Percentiles rank a stretch among this genome's conserved stretches.
phyloP scores from a whole-genome alignment of 2,888 invertebrate genomes.

The Pantelozetes paolii region DNA sequence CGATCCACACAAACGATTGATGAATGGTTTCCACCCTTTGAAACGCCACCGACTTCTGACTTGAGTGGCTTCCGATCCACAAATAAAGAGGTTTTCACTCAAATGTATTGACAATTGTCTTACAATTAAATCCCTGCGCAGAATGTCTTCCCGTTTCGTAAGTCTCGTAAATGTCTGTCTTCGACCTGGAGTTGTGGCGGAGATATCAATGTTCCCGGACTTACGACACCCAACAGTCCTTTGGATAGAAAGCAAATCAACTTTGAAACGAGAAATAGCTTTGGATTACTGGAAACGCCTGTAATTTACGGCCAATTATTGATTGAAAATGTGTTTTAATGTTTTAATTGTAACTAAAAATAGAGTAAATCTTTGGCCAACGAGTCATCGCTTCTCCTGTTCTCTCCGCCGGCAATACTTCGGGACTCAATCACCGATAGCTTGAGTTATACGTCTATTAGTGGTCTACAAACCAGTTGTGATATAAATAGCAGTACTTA shows the following conservation, averaged over 20 bases:
- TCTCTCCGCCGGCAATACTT: slow-evolving; percentile 34
- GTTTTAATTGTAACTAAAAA: not conserved
- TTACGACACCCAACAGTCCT: slow-evolving; percentile 31
- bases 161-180: slow-evolving; percentile 45
- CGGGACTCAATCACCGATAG: not conserved
- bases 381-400: slow-evolving; percentile 14
- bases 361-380: slow-evolving; percentile 39
- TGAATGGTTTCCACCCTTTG: not conserved
- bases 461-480: slow-evolving; percentile 14
- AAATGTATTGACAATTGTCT: not conserved
- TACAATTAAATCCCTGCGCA: slow-evolving; percentile 6
- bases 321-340: not conserved
- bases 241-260: not conserved
- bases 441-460: not conserved
- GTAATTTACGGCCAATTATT: slow-evolving; percentile 4
- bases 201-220: slow-evolving; percentile 4
- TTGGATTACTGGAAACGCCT: slow-evolving; percentile 39
- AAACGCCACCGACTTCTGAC: slow-evolving; percentile 23
- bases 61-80: slow-evolving; percentile 30
- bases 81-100: slow-evolving; percentile 36
- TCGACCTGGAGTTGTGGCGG: slow-evolving; percentile 44
- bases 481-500: not conserved
- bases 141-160: slow-evolving; percentile 43
- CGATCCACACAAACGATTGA: not conserved
- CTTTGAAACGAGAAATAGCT: too few species aligned